Percentiles rank a stretch among this genome's conserved stretches.
Evolutionary conservation across 2,797 vertebrate species (phyloP).

Genomic region (Cottoperca gobio): DNA sequence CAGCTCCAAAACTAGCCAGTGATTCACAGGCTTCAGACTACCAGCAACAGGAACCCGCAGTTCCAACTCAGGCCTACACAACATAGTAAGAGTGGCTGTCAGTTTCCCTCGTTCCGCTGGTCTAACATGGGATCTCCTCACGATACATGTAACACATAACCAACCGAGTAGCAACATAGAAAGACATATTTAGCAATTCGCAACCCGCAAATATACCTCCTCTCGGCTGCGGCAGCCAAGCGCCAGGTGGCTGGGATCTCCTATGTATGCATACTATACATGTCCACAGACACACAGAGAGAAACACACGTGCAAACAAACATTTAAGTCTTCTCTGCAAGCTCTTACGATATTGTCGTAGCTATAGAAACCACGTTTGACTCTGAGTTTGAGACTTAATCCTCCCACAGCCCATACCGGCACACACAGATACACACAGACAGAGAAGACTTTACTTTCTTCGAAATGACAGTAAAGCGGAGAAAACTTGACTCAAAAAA

Average conservation of each 20-base stretch:
- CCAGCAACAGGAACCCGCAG: constrained; percentile 47
- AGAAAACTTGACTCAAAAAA: constrained; percentile 37
- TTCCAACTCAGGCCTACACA: constrained; percentile 18
- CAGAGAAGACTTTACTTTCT: constrained; percentile 42
- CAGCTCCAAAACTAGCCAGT: constrained; percentile 38
- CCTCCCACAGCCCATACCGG: constrained; percentile 43
- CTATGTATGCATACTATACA: constrained; percentile 31
- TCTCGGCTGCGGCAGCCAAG: constrained; percentile 39
- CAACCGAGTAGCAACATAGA: constrained; percentile 9
- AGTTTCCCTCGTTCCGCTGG: constrained; percentile 11
- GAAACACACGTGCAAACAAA: constrained; percentile 13
- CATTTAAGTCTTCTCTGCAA: constrained; percentile 16
- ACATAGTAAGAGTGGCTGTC: constrained; percentile 6
- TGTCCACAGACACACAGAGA: constrained; percentile 4
- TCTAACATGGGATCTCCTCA: constrained; percentile 53
- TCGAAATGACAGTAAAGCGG: constrained; percentile 46
- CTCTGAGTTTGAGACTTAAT: constrained; percentile 45
- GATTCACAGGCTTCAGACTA: constrained; percentile 33
- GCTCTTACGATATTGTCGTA: constrained; percentile 26
- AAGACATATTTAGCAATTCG: constrained; percentile 40
- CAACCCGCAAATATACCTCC: constrained; percentile 50
- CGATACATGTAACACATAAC: constrained; percentile 34
- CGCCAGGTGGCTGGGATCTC: constrained; percentile 43
- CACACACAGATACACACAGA: constrained; percentile 15
- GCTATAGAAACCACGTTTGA: constrained; percentile 36